Evolutionary conservation across 1,140 invertebrate genomes (phyloP).

Genomic region (Megalopta genalis): DNA sequence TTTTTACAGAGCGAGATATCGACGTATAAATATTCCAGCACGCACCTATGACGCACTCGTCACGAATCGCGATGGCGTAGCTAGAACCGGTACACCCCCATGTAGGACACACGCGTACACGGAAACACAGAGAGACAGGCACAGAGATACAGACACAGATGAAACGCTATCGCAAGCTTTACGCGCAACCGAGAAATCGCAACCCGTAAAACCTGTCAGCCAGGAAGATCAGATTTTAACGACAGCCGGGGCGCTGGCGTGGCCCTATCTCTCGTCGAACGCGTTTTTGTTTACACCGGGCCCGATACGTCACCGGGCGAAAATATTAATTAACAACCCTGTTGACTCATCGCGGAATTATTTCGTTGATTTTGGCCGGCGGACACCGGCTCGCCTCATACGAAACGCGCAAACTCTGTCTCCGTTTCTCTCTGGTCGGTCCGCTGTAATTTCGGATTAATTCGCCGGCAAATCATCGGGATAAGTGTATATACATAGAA

Average conservation of each 20-base stretch:
- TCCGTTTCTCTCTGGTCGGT: no score
- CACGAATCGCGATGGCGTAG: constrained; percentile 2
- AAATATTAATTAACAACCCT: constrained; percentile 33
- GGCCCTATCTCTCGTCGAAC: background rate
- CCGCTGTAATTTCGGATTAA: background rate
- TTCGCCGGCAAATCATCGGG: background rate
- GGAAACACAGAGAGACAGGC: no score
- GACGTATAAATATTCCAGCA: constrained; percentile 23
- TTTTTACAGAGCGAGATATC: constrained; percentile 28
- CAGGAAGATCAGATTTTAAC: constrained; percentile 49
- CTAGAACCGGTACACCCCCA: no score
- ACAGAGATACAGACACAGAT: no score
- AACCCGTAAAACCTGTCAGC: constrained; percentile 39
- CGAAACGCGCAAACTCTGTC: background rate
- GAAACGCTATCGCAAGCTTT: constrained; percentile 6
- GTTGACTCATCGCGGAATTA: background rate
- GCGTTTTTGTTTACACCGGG: background rate
- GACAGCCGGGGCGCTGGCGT: background rate
- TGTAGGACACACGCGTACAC: no score
- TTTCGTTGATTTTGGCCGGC: background rate
- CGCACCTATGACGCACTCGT: constrained; percentile 7
- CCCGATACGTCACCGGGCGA: background rate
- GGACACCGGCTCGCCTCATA: background rate
- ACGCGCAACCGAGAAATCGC: constrained; percentile 20
- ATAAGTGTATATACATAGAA: no score